phyloP scores from a whole-genome alignment of 1,140 invertebrate genomes.

The Diorhabda elongata region DNA sequence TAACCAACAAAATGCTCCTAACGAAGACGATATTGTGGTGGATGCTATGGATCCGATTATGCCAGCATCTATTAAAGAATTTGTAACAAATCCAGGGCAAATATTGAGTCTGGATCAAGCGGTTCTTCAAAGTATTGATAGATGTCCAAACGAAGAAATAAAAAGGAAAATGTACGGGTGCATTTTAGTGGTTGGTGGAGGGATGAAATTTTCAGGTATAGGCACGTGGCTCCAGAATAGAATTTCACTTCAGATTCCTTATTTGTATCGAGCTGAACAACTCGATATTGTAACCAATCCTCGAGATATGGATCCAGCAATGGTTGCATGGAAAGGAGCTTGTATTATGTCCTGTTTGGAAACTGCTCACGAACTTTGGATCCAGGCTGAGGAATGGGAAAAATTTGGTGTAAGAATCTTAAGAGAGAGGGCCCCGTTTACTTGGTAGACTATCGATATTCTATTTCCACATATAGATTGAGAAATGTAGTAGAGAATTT shows the following conservation, averaged over 20 bases:
- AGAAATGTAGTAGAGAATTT: too few relatives aligned
- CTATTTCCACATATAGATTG: too few relatives aligned
- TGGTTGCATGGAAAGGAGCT: constrained; percentile 91
- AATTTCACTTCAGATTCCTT: constrained; percentile 78
- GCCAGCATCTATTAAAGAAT: constrained; percentile 55
- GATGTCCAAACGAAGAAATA: constrained; percentile 81
- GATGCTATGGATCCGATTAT: constrained; percentile 65
- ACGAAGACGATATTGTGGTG: constrained; percentile 77
- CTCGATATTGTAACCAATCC: constrained; percentile 76
- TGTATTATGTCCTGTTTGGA: constrained; percentile 89
- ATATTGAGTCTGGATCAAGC: constrained; percentile 85
- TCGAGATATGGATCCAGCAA: constrained; percentile 86
- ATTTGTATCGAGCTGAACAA: constrained; percentile 72
- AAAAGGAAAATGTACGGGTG: constrained; percentile 93
- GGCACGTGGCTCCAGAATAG: constrained; percentile 85
- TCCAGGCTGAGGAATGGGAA: constrained; percentile 79
- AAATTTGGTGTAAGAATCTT: constrained; percentile 79
- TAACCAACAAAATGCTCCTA: constrained; percentile 46
- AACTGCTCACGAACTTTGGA: constrained; percentile 91
- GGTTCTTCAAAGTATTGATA: constrained; percentile 86
- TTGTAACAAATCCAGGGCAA: constrained; percentile 67
- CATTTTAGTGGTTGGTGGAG: constrained; percentile 87
- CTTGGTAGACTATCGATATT: constrained; percentile 53
- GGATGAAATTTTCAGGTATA: constrained; percentile 83
- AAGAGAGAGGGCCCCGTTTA: constrained; percentile 80